Evolutionary conservation across 2,797 vertebrate genomes (phyloP), one percentile per base, ranked within the genome.

Genomic region (Rhinella marina): DNA sequence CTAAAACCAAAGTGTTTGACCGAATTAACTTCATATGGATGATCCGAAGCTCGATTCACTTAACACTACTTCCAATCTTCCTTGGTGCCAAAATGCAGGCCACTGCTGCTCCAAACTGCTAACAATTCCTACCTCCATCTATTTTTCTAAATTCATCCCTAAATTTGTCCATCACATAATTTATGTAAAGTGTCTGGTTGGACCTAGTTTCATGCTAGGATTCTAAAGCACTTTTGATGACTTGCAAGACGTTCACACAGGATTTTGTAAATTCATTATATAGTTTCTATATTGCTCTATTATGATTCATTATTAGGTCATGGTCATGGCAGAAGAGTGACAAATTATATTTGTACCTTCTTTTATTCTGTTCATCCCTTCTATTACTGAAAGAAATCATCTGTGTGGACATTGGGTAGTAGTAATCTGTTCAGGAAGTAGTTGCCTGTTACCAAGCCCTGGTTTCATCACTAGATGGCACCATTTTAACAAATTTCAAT

Each of bases 401-500:
- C 23, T 27, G 23, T n/a, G 48, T 76, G 73, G 12, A 25, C n/a
- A 77, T 25, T 68, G 41, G 14, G 23, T 70, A 52, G 10, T 29
- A 56, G 57, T 70, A 29, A 57, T 52, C 7, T 50, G 27, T 14
- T 25, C n/a, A 14, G 10, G 8, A 19, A 19, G 32, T 41, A 23
- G 17, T 23, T 23, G 9, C 41, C 21, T 50, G 41, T 41, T 13
- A n/a, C 70, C 72, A 77, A 50, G n/a, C 6, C 10, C 75, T 8
- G 50, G 19, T 25, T 54, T 77, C 50, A 56, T 7, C 88, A 89
- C 80, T 70, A 89, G 88, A 81, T 89, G 88, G 88, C 48, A 56
- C 50, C 70, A 57, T 86, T 78, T 86, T 89, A 86, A 56, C 62
- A 61, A 82, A 77, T 86, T 29, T 50, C 54, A 78, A 25, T 54